Evolutionary conservation across 1,140 invertebrate genomes (phyloP).

Genomic region (Eubasilissa regina): DNA sequence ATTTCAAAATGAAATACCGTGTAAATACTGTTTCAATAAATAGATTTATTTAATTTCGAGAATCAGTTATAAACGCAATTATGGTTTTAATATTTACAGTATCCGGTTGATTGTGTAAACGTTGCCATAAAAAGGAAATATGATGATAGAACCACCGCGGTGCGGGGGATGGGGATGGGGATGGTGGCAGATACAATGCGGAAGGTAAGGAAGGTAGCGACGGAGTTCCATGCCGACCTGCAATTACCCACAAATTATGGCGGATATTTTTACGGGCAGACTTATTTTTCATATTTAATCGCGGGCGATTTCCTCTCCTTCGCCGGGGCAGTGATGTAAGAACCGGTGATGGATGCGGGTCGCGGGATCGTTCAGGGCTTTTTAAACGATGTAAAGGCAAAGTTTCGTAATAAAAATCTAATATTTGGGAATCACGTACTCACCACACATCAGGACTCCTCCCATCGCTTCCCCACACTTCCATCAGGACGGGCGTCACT

Average conservation of each 20-base stretch:
- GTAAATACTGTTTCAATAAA: too few species aligned
- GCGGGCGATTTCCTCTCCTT: conserved; percentile 13
- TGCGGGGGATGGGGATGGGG: too few species aligned
- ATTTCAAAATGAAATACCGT: too few species aligned
- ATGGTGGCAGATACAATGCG: too few species aligned
- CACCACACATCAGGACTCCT: not conserved
- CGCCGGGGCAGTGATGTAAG: conserved; percentile 1
- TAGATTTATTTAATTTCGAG: too few species aligned
- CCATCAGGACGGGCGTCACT: not conserved
- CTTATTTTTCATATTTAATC: conserved; percentile 34
- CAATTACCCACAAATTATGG: not conserved
- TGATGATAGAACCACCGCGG: too few species aligned
- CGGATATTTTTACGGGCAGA: not conserved
- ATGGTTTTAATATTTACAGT: too few species aligned
- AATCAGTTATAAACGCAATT: too few species aligned
- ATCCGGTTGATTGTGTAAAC: too few species aligned
- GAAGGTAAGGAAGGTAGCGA: not conserved
- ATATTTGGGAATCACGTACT: conserved; percentile 4
- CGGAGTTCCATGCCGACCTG: conserved; percentile 9
- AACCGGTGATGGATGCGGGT: not conserved
- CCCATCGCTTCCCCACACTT: not conserved
- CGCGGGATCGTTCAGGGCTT: conserved; percentile 1
- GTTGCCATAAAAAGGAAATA: too few species aligned
- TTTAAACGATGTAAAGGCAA: conserved; percentile 16
- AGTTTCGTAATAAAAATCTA: not conserved